Base-by-base conservation (phyloP, 2,797 vertebrate genomes). In the Lithobates sylvaticus region DNA sequence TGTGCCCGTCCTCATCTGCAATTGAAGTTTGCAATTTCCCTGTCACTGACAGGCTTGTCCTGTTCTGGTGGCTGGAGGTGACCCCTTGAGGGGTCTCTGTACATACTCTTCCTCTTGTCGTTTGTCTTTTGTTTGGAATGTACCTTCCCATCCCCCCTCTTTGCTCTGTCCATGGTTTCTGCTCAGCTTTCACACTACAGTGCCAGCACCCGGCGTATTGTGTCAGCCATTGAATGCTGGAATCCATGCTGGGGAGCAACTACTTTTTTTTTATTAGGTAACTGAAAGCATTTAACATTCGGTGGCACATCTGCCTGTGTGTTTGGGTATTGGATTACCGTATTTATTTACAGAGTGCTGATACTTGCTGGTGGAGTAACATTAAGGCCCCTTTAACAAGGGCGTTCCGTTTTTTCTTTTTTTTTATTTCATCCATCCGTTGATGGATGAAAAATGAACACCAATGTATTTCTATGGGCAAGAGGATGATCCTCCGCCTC, bases 131-230 rank as follows among this genome's bases (percentile, higher is more conserved):
- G 76, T 67, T 76, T 54, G 68, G 78, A 68, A 75, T 78, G 54
- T 34, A 18, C 13, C 54, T 71, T 36, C 72, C 81, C 82, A 36
- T 47, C 72, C 78, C 39, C 39, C 78, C 71, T 65, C 71, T 12
- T 58, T 16, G 58, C 72, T 68, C 84, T 69, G 84, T 76, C 34
- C 84, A 76, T 42, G 72, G 78, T 76, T 44, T 81, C 32, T 81
- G 3, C 34, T 81, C 10, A 4, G 15, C n/a, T 79, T 68, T 67
- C 65, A 67, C 65, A 29, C 65, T 29, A 67, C 10, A 26, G 65
- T 67, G 65, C 12, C 5, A 61, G 21, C 54, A 23, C 44, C 2
- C 3, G 12, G 13, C 3, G 26, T 29, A 67, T 67, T 29, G 64
- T 67, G 65, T 67, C 9, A 67, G 27, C 65, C 13, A 29, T 29